Evolutionary conservation across 2,888 invertebrate genomes (phyloP).

Genomic region (Drosophila gaucha): DNA sequence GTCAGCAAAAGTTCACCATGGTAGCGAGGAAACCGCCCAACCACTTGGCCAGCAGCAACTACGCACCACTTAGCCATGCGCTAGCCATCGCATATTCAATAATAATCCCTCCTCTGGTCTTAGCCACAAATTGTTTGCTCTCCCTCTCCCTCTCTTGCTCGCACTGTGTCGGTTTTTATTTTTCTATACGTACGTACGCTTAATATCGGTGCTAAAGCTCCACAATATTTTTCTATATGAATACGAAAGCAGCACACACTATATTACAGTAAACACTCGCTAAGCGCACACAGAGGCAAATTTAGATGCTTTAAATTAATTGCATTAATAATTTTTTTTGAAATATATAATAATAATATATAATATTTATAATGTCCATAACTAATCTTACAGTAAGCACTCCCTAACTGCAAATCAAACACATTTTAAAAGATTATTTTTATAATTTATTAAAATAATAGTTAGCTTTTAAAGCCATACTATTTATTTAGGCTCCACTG

Average conservation of each 20-base stretch:
- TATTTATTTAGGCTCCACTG: background rate
- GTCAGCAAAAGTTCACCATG: conserved; percentile 31
- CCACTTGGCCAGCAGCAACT: conserved; percentile 1
- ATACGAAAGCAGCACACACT: conserved; percentile 29
- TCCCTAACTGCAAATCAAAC: too few species aligned
- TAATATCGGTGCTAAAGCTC: conserved; percentile 35
- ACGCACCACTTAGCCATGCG: conserved; percentile 36
- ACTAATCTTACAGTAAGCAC: too few species aligned
- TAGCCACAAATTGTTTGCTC: conserved; percentile 40
- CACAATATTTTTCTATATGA: conserved; percentile 36
- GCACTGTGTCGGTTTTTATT: background rate
- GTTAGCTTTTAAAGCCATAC: too few species aligned
- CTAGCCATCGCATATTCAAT: conserved; percentile 44
- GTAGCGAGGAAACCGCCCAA: background rate
- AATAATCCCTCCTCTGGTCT: conserved; percentile 49
- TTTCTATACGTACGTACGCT: conserved; percentile 16
- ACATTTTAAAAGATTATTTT: too few species aligned
- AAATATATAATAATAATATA: too few species aligned
- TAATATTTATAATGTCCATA: too few species aligned
- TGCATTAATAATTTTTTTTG: background rate
- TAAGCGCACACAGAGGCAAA: too few species aligned
- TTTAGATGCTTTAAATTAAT: too few species aligned
- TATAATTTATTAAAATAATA: too few species aligned
- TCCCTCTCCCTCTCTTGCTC: background rate
- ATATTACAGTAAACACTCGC: conserved; percentile 27